A percentile compares a stretch with the other conserved stretches of the same genome.
These are phyloP conservation scores for Galeruca laticollis DNA, from an alignment of 2,888 invertebrate genomes.

Conservation along the genomic window DNA sequence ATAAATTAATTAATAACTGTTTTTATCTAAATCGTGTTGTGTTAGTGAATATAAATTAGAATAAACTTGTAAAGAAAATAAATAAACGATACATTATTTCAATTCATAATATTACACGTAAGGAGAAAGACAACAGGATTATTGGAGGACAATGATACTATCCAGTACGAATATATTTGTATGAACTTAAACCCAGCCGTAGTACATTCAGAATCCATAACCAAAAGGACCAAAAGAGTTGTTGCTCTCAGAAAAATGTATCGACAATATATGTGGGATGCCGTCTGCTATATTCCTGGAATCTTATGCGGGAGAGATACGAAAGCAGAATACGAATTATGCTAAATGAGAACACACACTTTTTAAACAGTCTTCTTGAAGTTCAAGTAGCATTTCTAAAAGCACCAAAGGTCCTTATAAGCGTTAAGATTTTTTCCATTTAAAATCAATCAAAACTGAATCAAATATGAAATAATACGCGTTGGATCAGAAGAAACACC, in stretches of 20 bases:
- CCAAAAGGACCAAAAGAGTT: not conserved
- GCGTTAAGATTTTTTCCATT: not conserved
- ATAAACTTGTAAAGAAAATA: no score
- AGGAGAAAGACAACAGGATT: no score
- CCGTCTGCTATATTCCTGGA: not conserved
- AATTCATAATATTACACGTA: no score
- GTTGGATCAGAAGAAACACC: not conserved
- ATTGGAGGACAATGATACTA: no score
- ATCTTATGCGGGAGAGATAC: not conserved
- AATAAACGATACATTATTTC: no score
- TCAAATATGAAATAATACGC: not conserved
- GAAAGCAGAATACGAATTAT: not conserved
- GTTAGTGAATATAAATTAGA: no score
- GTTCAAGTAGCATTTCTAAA: conserved; percentile 1
- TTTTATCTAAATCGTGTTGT: no score
- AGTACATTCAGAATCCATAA: not conserved
- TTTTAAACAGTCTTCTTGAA: not conserved
- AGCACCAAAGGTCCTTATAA: not conserved
- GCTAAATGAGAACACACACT: not conserved
- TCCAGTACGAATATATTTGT: not conserved
- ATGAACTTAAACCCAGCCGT: not conserved
- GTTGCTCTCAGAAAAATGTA: not conserved
- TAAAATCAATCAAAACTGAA: not conserved
- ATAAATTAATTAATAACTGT: no score
- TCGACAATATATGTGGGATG: not conserved